phyloP scores from a whole-genome alignment of 2,888 invertebrate species.

The Mimachlamys varia region DNA sequence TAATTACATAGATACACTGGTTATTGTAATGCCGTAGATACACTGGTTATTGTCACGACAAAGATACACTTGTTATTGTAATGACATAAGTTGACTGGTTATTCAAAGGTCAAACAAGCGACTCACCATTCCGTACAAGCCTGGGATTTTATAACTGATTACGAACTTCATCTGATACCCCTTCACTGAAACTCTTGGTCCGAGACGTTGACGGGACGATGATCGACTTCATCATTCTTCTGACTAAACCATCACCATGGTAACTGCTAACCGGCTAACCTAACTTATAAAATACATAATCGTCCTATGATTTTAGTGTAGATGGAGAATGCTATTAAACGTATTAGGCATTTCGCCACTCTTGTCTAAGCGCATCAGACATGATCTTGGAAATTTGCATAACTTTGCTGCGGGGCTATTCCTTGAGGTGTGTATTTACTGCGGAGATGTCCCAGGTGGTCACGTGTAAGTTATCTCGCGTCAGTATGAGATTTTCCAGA shows the following conservation, averaged over 20 bases:
- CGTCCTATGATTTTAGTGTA: not conserved
- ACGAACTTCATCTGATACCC: not conserved
- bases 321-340: slow-evolving; percentile 20
- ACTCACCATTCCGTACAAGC: not conserved
- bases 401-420: slow-evolving; percentile 23
- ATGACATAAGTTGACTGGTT: no score
- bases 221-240: not conserved
- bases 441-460: slow-evolving; percentile 18
- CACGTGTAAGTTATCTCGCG: slow-evolving; percentile 28
- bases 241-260: not conserved
- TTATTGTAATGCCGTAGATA: no score
- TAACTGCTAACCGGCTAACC: not conserved
- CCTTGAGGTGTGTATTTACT: slow-evolving; percentile 16
- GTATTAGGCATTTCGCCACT: slow-evolving; percentile 33
- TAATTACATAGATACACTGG: no score
- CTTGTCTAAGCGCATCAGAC: slow-evolving; percentile 34
- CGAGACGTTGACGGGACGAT: not conserved
- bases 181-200: not conserved
- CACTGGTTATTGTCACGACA: no score
- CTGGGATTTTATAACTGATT: not conserved
- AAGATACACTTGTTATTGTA: no score
- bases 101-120: no score
- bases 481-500: slow-evolving; percentile 21
- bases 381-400: slow-evolving; percentile 22
- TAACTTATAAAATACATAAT: slow-evolving; percentile 13